Evolutionary conservation across 1,140 invertebrate species (phyloP).

Genomic region (Limonius californicus): DNA sequence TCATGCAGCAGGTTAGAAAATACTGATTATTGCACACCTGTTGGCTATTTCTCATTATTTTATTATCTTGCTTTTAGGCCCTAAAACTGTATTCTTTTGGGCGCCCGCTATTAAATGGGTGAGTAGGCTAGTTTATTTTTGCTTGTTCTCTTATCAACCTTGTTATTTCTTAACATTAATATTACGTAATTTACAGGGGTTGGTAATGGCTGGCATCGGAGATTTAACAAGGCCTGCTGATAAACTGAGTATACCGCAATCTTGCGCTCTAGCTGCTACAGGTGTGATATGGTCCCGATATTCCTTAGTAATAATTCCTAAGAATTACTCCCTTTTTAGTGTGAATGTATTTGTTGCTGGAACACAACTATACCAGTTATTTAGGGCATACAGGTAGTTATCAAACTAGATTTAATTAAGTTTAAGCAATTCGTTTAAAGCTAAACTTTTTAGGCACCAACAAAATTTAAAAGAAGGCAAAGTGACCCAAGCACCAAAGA

Average conservation of each 20-base stretch:
- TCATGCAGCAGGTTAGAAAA: slow-evolving; percentile 73
- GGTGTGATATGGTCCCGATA: slow-evolving; percentile 81
- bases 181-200: slow-evolving; percentile 55
- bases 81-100: slow-evolving; percentile 94
- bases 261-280: slow-evolving; percentile 65
- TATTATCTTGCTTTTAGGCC: slow-evolving; percentile 59
- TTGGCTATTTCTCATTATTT: background rate
- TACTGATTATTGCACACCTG: background rate
- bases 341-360: slow-evolving; percentile 88
- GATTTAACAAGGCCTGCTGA: slow-evolving; percentile 86
- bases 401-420: background rate
- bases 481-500: background rate
- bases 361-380: slow-evolving; percentile 77
- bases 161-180: background rate
- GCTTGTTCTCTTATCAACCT: background rate
- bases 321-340: slow-evolving; percentile 86
- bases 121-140: slow-evolving; percentile 47
- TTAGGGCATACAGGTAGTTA: slow-evolving; percentile 54
- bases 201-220: slow-evolving; percentile 85
- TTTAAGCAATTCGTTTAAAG: background rate
- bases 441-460: slow-evolving; percentile 17
- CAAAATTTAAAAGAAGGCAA: slow-evolving; percentile 8
- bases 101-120: slow-evolving; percentile 93
- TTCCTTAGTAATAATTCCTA: slow-evolving; percentile 87
- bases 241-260: slow-evolving; percentile 81